These are phyloP conservation scores for Synaphobranchus kaupii DNA, from an alignment of 2,797 vertebrate species.

Conservation along the genomic window DNA sequence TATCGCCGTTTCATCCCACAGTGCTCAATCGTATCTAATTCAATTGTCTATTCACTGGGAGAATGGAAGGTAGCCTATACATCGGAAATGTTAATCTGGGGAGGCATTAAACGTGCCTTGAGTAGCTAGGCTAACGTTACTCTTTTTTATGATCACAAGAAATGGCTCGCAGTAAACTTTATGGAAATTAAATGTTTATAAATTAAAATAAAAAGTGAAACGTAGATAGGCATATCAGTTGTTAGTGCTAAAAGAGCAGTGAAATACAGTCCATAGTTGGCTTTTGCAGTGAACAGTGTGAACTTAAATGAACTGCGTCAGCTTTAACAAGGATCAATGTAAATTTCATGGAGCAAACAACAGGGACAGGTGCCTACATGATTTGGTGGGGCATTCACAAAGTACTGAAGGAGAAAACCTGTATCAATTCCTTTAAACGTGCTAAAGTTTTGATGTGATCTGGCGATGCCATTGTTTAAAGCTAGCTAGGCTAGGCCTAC, in stretches of 20 bases:
- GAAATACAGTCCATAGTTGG: neutral
- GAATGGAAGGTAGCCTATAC: neutral
- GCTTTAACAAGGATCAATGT: neutral
- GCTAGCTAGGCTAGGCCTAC: too few relatives aligned
- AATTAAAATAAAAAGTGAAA: neutral
- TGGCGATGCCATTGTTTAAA: neutral
- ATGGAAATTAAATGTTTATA: neutral
- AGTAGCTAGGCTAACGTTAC: neutral
- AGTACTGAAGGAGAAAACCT: neutral
- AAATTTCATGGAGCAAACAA: neutral
- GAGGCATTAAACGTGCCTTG: neutral
- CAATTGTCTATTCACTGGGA: neutral
- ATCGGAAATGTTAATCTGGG: neutral
- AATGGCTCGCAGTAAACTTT: neutral
- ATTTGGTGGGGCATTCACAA: neutral
- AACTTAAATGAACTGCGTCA: neutral
- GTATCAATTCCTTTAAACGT: neutral
- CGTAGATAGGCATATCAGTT: neutral
- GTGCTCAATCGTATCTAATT: neutral
- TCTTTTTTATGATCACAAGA: neutral
- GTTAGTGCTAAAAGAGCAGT: neutral
- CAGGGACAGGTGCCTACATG: neutral
- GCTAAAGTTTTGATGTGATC: neutral
- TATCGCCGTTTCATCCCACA: neutral
- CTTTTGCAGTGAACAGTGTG: neutral